Conservation (phyloP, 1,140 invertebrate genomes). For the Orchestia grillus region DNA sequence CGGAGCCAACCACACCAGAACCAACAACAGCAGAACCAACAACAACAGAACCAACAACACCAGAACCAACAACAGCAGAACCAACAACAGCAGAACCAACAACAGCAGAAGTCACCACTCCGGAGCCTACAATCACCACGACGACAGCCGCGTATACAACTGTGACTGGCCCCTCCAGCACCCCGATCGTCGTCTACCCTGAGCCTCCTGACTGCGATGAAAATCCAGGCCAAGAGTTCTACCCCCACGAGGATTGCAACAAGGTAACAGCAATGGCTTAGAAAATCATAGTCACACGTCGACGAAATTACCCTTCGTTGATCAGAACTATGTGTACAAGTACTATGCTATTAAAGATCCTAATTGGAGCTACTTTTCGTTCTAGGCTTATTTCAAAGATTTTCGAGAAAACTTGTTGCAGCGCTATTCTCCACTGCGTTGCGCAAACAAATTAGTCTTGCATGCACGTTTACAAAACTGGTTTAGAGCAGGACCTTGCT, state of each 20-base stretch:
- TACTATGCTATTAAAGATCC: too few relatives aligned
- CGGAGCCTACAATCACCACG: background rate
- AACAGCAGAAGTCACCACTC: background rate
- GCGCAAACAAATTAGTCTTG: too few relatives aligned
- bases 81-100: constrained; percentile 4
- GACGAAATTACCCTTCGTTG: too few relatives aligned
- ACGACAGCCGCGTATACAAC: background rate
- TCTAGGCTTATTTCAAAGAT: too few relatives aligned
- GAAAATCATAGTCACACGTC: too few relatives aligned
- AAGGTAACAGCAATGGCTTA: too few relatives aligned
- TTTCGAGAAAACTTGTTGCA: too few relatives aligned
- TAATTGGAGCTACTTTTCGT: too few relatives aligned
- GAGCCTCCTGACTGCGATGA: constrained; percentile 17
- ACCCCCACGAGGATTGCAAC: constrained; percentile 51
- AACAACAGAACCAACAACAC: background rate
- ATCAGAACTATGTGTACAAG: too few relatives aligned
- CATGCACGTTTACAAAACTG: too few relatives aligned
- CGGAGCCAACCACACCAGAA: background rate
- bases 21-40: background rate
- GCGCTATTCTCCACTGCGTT: too few relatives aligned
- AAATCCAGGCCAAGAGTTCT: background rate
- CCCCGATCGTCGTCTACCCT: background rate
- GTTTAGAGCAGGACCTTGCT: too few relatives aligned
- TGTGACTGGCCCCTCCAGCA: background rate
- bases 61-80: background rate